A percentile compares a stretch with the other conserved stretches of the same genome.
Evolutionary conservation across 2,797 vertebrate species (phyloP).

Genomic region (Xenops minutus): DNA sequence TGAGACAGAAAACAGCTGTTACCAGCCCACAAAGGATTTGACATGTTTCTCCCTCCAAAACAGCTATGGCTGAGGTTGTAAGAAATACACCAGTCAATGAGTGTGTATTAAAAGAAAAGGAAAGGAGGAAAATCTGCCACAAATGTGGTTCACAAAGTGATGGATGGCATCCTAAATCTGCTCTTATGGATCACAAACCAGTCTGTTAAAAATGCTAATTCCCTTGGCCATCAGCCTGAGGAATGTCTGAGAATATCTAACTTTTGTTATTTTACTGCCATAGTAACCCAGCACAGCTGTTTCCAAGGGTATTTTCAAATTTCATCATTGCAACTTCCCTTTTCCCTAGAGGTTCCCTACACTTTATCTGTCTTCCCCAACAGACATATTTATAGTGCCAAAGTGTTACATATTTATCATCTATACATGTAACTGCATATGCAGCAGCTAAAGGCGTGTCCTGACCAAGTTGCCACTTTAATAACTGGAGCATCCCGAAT

Average conservation of each 20-base stretch:
- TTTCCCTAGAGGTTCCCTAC: background rate
- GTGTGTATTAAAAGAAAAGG: background rate
- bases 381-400: background rate
- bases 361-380: background rate
- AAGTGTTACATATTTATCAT: background rate
- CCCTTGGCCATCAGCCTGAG: background rate
- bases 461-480: background rate
- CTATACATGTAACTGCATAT: background rate
- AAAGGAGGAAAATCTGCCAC: background rate
- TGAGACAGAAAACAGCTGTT: background rate
- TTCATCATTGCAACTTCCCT: background rate
- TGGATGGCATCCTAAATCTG: background rate
- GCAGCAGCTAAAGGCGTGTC: background rate
- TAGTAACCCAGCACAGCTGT: background rate
- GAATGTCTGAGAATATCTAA: background rate
- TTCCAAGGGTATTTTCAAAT: background rate
- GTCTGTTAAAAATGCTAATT: background rate
- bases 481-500: background rate
- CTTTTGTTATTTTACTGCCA: background rate
- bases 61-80: background rate
- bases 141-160: background rate
- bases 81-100: background rate
- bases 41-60: background rate
- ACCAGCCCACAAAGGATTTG: background rate
- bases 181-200: background rate